Percentiles rank a stretch among this genome's conserved stretches.
Conservation (phyloP, 2,113 vertebrate genomes). For the Centropus bengalensis region DNA sequence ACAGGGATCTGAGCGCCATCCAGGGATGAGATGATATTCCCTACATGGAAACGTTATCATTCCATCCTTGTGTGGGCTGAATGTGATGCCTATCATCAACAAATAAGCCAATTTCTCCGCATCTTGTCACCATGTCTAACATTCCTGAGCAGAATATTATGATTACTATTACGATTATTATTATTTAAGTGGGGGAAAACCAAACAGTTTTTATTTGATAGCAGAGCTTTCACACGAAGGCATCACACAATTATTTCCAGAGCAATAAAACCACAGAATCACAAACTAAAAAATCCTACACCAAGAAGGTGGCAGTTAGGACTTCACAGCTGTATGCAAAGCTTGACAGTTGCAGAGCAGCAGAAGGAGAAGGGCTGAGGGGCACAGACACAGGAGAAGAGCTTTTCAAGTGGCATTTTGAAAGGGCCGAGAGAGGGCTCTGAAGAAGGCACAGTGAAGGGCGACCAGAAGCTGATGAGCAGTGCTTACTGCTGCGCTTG, state of each 20-base stretch:
- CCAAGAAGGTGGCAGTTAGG: neutral
- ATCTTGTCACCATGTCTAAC: neutral
- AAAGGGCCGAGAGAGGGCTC: neutral
- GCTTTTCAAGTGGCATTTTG: neutral
- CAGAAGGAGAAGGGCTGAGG: neutral
- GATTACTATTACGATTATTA: neutral
- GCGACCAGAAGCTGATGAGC: constrained; percentile 19
- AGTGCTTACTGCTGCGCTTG: neutral
- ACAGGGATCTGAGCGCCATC: neutral
- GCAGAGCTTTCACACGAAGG: constrained; percentile 25
- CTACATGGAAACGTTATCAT: neutral
- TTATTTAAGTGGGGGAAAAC: neutral
- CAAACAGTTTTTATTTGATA: neutral
- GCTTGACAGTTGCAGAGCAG: constrained; percentile 49
- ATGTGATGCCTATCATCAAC: neutral
- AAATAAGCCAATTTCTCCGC: neutral
- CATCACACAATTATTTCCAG: neutral
- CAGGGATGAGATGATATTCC: neutral
- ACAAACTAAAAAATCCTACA: constrained; percentile 21
- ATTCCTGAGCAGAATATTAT: neutral
- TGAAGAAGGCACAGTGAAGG: neutral
- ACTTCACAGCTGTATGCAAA: constrained; percentile 48
- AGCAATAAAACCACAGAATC: neutral
- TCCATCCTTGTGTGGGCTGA: neutral
- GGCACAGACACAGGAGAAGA: constrained; percentile 10